These are phyloP conservation scores for Coelopa pilipes DNA, from an alignment of 2,888 invertebrate genomes.

Conservation along the genomic window DNA sequence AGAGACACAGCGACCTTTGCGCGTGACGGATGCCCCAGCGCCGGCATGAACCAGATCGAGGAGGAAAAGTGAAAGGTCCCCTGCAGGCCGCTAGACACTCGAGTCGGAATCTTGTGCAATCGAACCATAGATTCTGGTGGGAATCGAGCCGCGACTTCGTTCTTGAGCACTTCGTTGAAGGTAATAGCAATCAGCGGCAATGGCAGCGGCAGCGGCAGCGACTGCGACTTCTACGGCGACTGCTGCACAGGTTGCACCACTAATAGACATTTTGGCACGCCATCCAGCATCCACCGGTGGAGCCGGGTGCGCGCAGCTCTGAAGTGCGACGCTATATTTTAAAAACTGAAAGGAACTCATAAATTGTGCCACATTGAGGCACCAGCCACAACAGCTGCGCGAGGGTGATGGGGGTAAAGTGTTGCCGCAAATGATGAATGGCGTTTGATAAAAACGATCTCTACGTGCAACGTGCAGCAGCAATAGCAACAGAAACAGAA, in stretches of 20 bases:
- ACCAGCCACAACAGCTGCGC: slow-evolving; percentile 6
- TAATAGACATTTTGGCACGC: slow-evolving; percentile 35
- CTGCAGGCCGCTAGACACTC: neutral
- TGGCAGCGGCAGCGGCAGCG: neutral
- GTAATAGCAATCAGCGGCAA: slow-evolving; percentile 1
- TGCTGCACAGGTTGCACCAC: slow-evolving; percentile 29
- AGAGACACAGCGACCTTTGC: slow-evolving; percentile 3
- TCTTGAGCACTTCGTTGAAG: slow-evolving; percentile 17
- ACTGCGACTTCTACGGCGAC: neutral
- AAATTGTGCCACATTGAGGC: slow-evolving; percentile 32
- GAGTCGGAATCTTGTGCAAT: slow-evolving; percentile 27
- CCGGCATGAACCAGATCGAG: neutral
- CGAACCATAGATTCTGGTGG: slow-evolving; percentile 26
- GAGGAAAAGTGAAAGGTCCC: slow-evolving; percentile 28
- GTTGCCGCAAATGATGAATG: slow-evolving; percentile 36
- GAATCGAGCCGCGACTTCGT: slow-evolving; percentile 25
- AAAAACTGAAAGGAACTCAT: slow-evolving; percentile 38
- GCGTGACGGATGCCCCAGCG: neutral
- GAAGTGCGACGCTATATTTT: slow-evolving; percentile 35
- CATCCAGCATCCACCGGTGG: slow-evolving; percentile 5
- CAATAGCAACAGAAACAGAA: neutral
- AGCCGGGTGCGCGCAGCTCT: slow-evolving; percentile 3
- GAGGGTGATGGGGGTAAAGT: slow-evolving; percentile 12
- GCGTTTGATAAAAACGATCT: slow-evolving; percentile 34
- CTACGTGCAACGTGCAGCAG: slow-evolving; percentile 18